phyloP scores from a whole-genome alignment of 2,797 vertebrate genomes.

The Prunella strophiata region DNA sequence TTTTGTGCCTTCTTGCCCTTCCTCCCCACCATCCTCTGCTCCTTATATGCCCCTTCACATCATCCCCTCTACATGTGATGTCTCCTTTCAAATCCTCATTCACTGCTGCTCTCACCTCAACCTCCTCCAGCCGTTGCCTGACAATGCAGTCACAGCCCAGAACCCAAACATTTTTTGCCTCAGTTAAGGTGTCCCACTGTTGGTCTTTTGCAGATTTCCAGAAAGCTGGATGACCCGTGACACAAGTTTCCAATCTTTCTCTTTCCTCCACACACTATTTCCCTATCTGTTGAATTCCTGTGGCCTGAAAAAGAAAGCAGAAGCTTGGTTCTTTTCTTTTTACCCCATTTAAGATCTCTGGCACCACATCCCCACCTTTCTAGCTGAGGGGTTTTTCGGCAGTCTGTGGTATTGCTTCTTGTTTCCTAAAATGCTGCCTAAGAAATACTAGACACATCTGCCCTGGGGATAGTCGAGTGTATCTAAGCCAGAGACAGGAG shows the following conservation, averaged over 20 bases:
- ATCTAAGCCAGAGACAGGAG: not conserved
- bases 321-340: not conserved
- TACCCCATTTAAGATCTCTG: not conserved
- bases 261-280: not conserved
- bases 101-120: not conserved
- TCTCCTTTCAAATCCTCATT: not conserved
- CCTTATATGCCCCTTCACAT: not conserved
- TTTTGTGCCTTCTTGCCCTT: not conserved
- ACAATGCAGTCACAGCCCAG: not conserved
- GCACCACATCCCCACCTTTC: not conserved
- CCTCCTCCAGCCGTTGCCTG: not conserved
- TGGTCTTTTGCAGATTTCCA: not conserved
- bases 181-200: not conserved
- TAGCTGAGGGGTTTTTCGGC: not conserved
- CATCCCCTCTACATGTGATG: not conserved
- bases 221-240: not conserved
- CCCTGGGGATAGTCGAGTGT: not conserved
- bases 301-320: not conserved
- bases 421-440: constrained; percentile 24
- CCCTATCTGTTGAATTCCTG: not conserved
- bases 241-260: not conserved
- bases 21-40: not conserved
- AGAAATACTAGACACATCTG: not conserved
- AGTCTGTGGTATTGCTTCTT: not conserved
- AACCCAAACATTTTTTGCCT: not conserved